A percentile compares a stretch with the other conserved stretches of the same genome.
phyloP scores from a whole-genome alignment of 2,797 vertebrate genomes.

The Chloroceryle inda region DNA sequence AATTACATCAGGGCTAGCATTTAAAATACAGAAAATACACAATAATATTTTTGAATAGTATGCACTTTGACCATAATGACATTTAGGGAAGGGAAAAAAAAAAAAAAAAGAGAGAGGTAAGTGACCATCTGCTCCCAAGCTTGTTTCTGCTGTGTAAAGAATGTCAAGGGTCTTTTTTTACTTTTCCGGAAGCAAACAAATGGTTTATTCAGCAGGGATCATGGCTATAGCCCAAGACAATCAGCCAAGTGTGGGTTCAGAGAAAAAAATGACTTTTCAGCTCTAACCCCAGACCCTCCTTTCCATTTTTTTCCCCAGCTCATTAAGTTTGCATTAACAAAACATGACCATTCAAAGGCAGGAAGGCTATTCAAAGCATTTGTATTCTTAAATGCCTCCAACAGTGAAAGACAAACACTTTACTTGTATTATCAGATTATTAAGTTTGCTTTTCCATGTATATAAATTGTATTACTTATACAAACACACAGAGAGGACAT shows the following conservation, averaged over 20 bases:
- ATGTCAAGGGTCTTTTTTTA: conserved; percentile 66
- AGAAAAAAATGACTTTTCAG: conserved; percentile 75
- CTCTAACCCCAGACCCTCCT: conserved; percentile 57
- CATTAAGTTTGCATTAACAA: conserved; percentile 70
- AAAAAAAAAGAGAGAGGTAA: not conserved
- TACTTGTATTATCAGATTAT: conserved; percentile 66
- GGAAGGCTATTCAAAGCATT: conserved; percentile 65
- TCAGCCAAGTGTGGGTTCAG: conserved; percentile 80
- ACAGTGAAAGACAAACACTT: conserved; percentile 65
- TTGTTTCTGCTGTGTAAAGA: conserved; percentile 53
- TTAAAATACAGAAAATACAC: conserved; percentile 57
- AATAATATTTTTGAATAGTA: conserved; percentile 58
- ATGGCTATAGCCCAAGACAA: conserved; percentile 80
- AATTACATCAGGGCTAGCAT: conserved; percentile 48
- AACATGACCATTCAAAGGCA: conserved; percentile 70
- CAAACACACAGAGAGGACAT: conserved; percentile 33
- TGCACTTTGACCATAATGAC: conserved; percentile 67
- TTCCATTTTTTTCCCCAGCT: conserved; percentile 58
- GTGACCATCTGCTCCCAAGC: conserved; percentile 36
- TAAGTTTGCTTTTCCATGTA: conserved; percentile 64
- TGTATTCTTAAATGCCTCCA: conserved; percentile 65
- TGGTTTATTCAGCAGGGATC: conserved; percentile 71
- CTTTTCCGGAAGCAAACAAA: conserved; percentile 70
- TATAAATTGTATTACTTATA: conserved; percentile 66
- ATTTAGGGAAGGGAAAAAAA: not conserved